These are phyloP conservation scores for Siderastrea radians DNA, from an alignment of 92 coral and sea anemone genomes.

Conservation along the genomic window DNA sequence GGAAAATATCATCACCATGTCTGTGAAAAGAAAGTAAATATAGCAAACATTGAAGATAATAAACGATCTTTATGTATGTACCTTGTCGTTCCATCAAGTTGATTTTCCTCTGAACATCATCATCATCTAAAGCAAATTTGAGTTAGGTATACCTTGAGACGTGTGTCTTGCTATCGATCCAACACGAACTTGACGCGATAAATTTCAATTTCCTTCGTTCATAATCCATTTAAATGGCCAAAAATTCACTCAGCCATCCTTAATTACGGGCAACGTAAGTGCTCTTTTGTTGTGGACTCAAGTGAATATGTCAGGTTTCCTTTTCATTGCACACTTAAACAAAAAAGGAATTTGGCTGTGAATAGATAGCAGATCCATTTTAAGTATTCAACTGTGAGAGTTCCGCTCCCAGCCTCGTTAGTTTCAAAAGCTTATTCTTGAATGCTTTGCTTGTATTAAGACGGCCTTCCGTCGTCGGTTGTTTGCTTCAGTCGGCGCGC, in stretches of 20 bases:
- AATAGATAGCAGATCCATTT: slow-evolving; percentile 33
- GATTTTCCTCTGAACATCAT: neutral
- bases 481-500: neutral
- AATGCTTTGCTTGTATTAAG: slow-evolving; percentile 4
- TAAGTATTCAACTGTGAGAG: slow-evolving; percentile 26
- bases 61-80: neutral
- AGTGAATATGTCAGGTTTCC: slow-evolving; percentile 32
- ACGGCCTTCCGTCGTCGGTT: neutral
- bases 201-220: slow-evolving; percentile 3
- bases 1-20: neutral
- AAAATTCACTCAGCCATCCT: neutral
- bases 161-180: neutral
- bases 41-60: neutral
- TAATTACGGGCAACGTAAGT: slow-evolving; percentile 39
- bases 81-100: neutral
- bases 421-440: slow-evolving; percentile 1
- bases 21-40: neutral
- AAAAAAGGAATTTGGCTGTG: slow-evolving; percentile 24
- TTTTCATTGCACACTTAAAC: slow-evolving; percentile 40
- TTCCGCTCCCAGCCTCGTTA: slow-evolving; percentile 31
- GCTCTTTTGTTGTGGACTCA: slow-evolving; percentile 27
- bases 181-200: neutral
- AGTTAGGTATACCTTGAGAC: neutral
- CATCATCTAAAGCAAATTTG: neutral
- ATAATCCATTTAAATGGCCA: slow-evolving; percentile 20